Evolutionary conservation across 2,113 vertebrate species (phyloP), one percentile per base, ranked within the genome.

Genomic region (Xenus cinereus): DNA sequence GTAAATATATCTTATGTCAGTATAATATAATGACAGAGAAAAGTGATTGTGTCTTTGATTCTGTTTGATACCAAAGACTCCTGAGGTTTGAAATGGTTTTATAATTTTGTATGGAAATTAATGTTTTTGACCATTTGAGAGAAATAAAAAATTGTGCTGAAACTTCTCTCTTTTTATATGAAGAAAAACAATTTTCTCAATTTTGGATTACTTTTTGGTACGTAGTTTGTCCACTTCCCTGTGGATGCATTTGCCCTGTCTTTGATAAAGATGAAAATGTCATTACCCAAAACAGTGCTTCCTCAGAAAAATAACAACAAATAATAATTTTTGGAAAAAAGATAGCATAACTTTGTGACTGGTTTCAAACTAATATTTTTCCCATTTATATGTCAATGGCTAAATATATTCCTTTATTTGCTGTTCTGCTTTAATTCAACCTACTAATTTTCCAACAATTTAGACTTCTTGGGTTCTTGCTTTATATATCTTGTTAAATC

Each of bases 211-310:
- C 0, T 14, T 92, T 95, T 73, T 26, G 18, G 5, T 27, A 77
- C 6, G 9, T 7, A 62, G 3, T 48, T 93, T 83, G 17, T 14
- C 7, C 23, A 27, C 7, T 32, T 84, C 14, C 10, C 3, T 37
- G 8, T 26, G 54, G 81, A 41, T 2, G 4, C 3, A 8, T 8
- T 84, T 76, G 10, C 1, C 2, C 24, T 83, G 67, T 90, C 33
- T 69, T 77, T 17, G 10, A 28, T 35, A 62, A 89, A 33, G 19
- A 56, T 11, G 53, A 81, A 51, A 62, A 26, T 12, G 7, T 83
- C 0, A 0, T 72, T 45, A 51, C 37, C 19, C 12, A 20, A 35
- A 82, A 3, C 2, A 48, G 2, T 32, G 1, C 4, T 86, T 89
- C 14, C 59, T 86, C 54, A 80, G 56, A 89, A 59, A 3, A 74